phyloP scores from a whole-genome alignment of 1,140 invertebrate genomes.

The Lysiphlebus fabarum region DNA sequence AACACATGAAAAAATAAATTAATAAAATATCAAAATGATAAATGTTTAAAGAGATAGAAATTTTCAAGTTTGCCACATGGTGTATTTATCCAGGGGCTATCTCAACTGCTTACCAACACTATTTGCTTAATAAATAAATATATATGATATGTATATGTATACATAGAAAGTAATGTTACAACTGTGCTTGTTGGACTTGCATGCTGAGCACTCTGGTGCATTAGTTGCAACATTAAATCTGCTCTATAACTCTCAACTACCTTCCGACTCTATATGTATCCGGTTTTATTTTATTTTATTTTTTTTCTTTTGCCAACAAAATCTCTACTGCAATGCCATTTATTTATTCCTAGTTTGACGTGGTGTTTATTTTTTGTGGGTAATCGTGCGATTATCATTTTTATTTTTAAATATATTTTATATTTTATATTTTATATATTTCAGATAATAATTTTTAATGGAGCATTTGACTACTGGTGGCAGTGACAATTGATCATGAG shows the following conservation, averaged over 20 bases:
- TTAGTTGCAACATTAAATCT: constrained; percentile 18
- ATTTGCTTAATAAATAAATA: neutral
- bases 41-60: neutral
- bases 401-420: neutral
- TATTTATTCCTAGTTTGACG: constrained; percentile 10
- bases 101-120: neutral
- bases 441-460: neutral
- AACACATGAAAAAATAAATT: neutral
- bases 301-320: neutral
- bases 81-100: neutral
- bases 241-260: constrained; percentile 1
- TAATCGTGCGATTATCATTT: constrained; percentile 7
- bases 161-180: no score
- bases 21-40: neutral
- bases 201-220: neutral
- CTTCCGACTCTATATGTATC: no score
- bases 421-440: neutral
- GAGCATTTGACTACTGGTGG: no score
- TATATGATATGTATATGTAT: no score
- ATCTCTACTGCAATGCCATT: constrained; percentile 1
- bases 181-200: neutral
- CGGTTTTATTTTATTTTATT: neutral
- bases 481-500: no score
- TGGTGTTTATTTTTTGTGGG: constrained; percentile 13
- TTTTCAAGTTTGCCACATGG: constrained; percentile 5